phyloP scores from a whole-genome alignment of 2,113 vertebrate species.

The Panthera tigris region DNA sequence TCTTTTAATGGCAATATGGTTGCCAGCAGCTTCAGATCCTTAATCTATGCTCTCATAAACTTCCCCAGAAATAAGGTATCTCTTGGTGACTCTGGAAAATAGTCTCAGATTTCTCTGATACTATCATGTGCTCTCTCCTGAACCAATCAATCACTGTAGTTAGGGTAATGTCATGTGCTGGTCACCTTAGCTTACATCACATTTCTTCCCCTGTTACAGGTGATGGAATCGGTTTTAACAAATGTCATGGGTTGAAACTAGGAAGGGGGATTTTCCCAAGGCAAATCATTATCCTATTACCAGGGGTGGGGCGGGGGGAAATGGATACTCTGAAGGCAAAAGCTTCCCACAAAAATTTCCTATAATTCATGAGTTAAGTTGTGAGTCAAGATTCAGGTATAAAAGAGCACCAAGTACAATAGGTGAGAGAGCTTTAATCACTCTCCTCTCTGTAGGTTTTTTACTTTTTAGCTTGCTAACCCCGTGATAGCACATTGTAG shows the following conservation, averaged over 20 bases:
- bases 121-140: not conserved
- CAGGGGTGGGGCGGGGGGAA: not conserved
- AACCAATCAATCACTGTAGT: not conserved
- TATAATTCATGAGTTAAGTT: not conserved
- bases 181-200: not conserved
- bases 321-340: not conserved
- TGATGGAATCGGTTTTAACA: not conserved
- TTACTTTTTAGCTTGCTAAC: not conserved
- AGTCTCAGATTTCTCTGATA: not conserved
- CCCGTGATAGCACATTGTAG: constrained; percentile 8
- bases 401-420: not conserved
- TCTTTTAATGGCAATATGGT: not conserved
- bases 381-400: not conserved
- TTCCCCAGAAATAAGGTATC: not conserved
- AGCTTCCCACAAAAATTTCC: not conserved
- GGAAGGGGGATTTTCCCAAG: not conserved
- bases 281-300: not conserved
- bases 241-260: not conserved
- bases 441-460: not conserved
- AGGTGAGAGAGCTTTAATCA: not conserved
- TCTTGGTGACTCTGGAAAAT: constrained; percentile 17
- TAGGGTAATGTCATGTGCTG: not conserved
- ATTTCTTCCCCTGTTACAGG: not conserved
- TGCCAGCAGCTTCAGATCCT: not conserved
- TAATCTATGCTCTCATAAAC: not conserved